Conservation (phyloP, 2,113 vertebrate species). For the Mustela lutreola region DNA sequence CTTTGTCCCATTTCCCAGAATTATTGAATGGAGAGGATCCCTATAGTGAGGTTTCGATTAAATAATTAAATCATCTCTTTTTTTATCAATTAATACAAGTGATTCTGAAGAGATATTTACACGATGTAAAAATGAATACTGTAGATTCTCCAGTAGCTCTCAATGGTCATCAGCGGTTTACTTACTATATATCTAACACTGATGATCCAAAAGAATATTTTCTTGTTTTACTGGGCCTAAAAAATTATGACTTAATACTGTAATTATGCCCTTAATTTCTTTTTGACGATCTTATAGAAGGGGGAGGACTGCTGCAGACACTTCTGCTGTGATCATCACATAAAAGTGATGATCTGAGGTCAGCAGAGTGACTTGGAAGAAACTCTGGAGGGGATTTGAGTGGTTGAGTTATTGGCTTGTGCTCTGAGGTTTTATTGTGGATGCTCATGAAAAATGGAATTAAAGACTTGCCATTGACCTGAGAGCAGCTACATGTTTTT, state of each 20-base stretch:
- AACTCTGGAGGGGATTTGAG: conserved; percentile 19
- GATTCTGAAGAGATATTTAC: background rate
- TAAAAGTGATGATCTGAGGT: conserved; percentile 54
- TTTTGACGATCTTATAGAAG: background rate
- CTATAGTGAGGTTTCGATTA: background rate
- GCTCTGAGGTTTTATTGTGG: conserved; percentile 45
- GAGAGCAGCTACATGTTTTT: conserved; percentile 47
- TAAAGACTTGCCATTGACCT: background rate
- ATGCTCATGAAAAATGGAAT: conserved; percentile 70
- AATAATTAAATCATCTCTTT: conserved; percentile 28
- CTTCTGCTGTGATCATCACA: conserved; percentile 37
- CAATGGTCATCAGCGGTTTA: background rate
- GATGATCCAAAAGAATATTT: background rate
- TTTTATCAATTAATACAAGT: background rate
- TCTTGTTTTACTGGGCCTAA: background rate
- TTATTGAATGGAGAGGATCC: background rate
- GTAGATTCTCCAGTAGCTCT: background rate
- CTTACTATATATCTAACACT: background rate
- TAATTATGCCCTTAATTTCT: background rate
- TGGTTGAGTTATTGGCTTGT: conserved; percentile 61
- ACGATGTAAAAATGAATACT: background rate
- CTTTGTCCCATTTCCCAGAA: background rate
- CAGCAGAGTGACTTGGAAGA: conserved; percentile 37
- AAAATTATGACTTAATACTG: background rate
- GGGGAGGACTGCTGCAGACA: background rate